Percentiles rank a stretch among this genome's conserved stretches.
Evolutionary conservation across 2,113 vertebrate species (phyloP).

Genomic region (Brachyistius frenatus): DNA sequence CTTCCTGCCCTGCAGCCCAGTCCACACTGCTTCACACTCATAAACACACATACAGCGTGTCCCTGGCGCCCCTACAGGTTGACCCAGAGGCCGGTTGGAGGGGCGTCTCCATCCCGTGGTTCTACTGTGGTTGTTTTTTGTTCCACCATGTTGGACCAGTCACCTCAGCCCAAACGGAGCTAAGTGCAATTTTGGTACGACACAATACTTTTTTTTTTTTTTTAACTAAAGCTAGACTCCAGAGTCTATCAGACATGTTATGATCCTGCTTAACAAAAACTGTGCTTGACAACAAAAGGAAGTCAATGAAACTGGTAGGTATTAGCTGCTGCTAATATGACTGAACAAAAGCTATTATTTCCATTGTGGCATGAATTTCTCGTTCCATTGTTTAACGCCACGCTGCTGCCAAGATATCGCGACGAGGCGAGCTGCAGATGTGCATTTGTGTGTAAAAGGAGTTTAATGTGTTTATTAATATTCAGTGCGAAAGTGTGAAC

Average conservation of each 20-base stretch:
- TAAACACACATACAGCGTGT: not conserved
- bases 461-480: not conserved
- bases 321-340: not conserved
- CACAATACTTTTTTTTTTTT: constrained; percentile 52
- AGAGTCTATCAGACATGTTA: constrained; percentile 7
- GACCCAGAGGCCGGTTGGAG: constrained; percentile 53
- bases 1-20: constrained; percentile 71
- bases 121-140: constrained; percentile 51
- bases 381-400: not conserved
- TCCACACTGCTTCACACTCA: constrained; percentile 41
- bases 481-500: constrained; percentile 1
- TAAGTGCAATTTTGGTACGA: constrained; percentile 1
- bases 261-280: constrained; percentile 6
- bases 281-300: constrained; percentile 1
- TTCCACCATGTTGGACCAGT: constrained; percentile 30
- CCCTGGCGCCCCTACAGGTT: constrained; percentile 53
- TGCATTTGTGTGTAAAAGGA: constrained; percentile 14
- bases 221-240: not conserved
- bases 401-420: no score
- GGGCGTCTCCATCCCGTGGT: constrained; percentile 43
- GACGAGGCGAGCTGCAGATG: not conserved
- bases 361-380: not conserved
- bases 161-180: constrained; percentile 42
- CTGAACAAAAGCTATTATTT: not conserved
- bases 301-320: not conserved